Percentiles rank a stretch among this genome's conserved stretches.
Evolutionary conservation across 2,797 vertebrate species (phyloP).

Genomic region (Sebastes diaconus): DNA sequence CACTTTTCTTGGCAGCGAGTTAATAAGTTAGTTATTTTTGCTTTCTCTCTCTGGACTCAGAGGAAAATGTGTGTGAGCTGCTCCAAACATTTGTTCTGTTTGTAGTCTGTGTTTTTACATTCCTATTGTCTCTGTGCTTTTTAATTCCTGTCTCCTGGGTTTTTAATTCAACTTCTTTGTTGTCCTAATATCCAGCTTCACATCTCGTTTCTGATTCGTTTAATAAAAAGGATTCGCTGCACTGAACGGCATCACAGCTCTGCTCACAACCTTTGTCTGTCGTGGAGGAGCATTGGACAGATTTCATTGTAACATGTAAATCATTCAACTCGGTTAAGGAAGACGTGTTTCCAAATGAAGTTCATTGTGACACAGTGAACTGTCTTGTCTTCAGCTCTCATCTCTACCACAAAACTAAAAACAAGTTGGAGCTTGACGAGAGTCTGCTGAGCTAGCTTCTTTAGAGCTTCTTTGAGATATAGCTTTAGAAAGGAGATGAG

Average conservation of each 20-base stretch:
- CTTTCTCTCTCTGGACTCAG: constrained; percentile 7
- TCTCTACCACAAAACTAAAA: background rate
- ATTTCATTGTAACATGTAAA: background rate
- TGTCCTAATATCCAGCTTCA: background rate
- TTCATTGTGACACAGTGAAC: background rate
- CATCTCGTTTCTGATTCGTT: background rate
- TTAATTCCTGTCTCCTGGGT: background rate
- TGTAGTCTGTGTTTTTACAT: constrained; percentile 13
- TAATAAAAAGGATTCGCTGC: background rate
- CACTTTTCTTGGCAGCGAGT: constrained; percentile 23
- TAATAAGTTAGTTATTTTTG: constrained; percentile 10
- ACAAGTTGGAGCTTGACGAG: constrained; percentile 8
- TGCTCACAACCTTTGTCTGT: background rate
- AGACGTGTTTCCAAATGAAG: background rate
- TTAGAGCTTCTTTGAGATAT: background rate
- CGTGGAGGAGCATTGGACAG: background rate
- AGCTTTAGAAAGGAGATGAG: background rate
- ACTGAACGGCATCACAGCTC: background rate
- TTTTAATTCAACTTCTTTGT: background rate
- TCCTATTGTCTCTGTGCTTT: background rate
- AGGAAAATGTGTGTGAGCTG: constrained; percentile 11
- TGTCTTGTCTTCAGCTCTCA: background rate
- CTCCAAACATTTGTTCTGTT: constrained; percentile 45
- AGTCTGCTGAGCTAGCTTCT: background rate
- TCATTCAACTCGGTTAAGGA: background rate